phyloP scores from a whole-genome alignment of 2,888 invertebrate species.

The Sipha maydis region DNA sequence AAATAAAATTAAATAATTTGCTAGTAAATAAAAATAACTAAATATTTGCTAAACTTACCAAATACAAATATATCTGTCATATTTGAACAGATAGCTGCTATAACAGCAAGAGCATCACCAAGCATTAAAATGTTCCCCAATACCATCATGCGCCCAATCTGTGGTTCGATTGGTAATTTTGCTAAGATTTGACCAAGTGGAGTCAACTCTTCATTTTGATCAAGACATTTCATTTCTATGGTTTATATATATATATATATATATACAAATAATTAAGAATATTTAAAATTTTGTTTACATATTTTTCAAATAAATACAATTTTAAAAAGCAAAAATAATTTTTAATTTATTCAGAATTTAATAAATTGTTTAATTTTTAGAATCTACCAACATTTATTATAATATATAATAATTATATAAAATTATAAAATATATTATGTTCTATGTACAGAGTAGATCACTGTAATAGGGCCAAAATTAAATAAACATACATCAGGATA shows the following conservation, averaged over 20 bases:
- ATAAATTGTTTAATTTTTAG: background rate
- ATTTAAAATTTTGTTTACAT: background rate
- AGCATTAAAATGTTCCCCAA: conserved; percentile 90
- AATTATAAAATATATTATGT: too few species aligned
- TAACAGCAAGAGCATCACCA: conserved; percentile 90
- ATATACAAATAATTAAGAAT: background rate
- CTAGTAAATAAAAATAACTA: background rate
- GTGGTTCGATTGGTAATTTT: conserved; percentile 93
- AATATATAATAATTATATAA: too few species aligned
- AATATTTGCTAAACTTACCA: conserved; percentile 43
- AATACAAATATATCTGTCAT: conserved; percentile 63
- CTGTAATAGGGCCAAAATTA: too few species aligned
- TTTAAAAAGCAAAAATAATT: background rate
- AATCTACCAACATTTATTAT: background rate
- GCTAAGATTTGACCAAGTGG: conserved; percentile 93
- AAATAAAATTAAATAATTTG: conserved; percentile 11
- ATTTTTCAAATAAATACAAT: background rate
- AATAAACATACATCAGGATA: too few species aligned
- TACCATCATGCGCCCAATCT: conserved; percentile 97
- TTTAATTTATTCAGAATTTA: background rate
- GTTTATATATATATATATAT: conserved; percentile 61
- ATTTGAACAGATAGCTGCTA: conserved; percentile 92
- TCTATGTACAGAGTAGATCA: background rate
- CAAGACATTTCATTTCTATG: conserved; percentile 91
- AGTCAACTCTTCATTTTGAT: conserved; percentile 86